A percentile compares a stretch with the other conserved stretches of the same genome.
These are phyloP conservation scores for Aporrectodea caliginosa DNA, from an alignment of 1,140 invertebrate genomes.

Conservation along the genomic window DNA sequence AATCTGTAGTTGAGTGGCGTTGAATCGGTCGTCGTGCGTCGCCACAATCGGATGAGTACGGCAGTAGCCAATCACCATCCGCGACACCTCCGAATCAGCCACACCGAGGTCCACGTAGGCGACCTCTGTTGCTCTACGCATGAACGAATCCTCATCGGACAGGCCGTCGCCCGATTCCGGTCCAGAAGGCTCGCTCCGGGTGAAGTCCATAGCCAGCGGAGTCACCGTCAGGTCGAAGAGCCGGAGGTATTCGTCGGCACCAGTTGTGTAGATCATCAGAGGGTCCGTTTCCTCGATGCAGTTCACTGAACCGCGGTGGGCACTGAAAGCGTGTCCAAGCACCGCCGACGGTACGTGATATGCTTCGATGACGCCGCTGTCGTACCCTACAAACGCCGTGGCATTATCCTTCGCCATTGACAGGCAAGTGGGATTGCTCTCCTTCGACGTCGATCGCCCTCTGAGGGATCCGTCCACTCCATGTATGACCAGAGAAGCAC, in stretches of 20 bases:
- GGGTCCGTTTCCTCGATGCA: neutral
- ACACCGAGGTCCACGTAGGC: neutral
- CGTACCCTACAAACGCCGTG: neutral
- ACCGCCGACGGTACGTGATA: neutral
- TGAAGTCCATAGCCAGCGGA: neutral
- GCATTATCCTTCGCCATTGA: neutral
- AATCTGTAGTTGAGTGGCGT: neutral
- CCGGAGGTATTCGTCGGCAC: neutral
- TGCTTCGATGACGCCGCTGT: neutral
- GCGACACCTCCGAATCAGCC: neutral
- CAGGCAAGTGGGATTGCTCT: neutral
- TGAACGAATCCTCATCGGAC: neutral
- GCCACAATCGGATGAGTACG: neutral
- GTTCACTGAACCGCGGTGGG: neutral
- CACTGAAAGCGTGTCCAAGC: neutral
- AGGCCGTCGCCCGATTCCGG: neutral
- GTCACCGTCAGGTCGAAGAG: neutral
- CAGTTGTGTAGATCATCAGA: neutral
- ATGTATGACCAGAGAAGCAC: neutral
- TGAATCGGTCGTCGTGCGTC: neutral
- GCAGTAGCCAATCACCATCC: neutral
- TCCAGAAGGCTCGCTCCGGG: neutral
- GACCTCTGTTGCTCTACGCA: neutral
- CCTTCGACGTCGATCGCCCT: neutral
- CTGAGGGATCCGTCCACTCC: neutral